Percentiles rank a stretch among this genome's conserved stretches.
phyloP scores from a whole-genome alignment of 2,888 invertebrate species.

The Drosophila vallismaia region DNA sequence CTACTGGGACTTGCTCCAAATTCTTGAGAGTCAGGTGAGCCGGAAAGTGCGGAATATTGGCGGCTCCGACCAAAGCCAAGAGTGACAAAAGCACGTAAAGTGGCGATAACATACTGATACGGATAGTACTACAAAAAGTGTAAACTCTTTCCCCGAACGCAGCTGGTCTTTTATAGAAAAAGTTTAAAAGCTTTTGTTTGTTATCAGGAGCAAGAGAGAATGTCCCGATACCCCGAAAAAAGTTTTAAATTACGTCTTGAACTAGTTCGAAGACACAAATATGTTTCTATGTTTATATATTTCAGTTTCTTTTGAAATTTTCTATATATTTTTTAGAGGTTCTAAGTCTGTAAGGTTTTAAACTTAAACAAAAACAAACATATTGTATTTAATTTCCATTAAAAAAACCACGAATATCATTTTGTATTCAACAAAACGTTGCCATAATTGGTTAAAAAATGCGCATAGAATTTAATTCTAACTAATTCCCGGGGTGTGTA shows the following conservation, averaged over 20 bases:
- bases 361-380: not conserved
- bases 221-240: constrained; percentile 13
- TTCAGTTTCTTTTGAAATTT: no score
- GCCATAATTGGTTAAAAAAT: constrained; percentile 5
- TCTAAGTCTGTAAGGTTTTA: not conserved
- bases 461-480: constrained; percentile 12
- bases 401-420: no score
- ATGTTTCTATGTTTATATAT: no score
- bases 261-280: constrained; percentile 13
- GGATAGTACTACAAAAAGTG: constrained; percentile 8
- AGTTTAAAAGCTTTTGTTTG: constrained; percentile 38
- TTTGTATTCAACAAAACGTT: not conserved
- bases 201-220: constrained; percentile 27
- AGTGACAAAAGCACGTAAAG: constrained; percentile 47
- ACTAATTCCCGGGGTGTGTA: not conserved
- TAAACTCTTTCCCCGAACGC: constrained; percentile 24
- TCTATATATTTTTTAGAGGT: no score
- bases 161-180: constrained; percentile 42
- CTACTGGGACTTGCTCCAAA: constrained; percentile 21
- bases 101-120: constrained; percentile 20
- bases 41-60: constrained; percentile 35
- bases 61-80: constrained; percentile 50
- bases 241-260: not conserved
- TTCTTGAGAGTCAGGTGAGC: constrained; percentile 47
- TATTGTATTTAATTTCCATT: no score